phyloP scores from a whole-genome alignment of 1,140 invertebrate genomes.

The Cydia fagiglandana region DNA sequence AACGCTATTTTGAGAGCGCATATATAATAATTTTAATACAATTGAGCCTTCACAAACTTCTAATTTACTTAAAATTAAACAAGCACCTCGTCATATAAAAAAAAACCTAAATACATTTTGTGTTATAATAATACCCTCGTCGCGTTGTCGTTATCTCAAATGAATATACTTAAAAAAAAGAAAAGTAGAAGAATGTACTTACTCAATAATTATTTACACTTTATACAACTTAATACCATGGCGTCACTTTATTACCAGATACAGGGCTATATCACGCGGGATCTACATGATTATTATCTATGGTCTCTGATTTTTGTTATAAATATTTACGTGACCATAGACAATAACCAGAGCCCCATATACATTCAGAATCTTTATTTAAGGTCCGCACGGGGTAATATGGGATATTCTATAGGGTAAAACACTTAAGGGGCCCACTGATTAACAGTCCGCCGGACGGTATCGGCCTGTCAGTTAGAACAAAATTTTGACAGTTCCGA shows the following conservation, averaged over 20 bases:
- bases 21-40: neutral
- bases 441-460: too few species aligned
- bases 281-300: neutral
- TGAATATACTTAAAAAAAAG: neutral
- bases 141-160: neutral
- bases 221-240: neutral
- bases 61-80: neutral
- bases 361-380: too few species aligned
- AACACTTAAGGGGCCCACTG: too few species aligned
- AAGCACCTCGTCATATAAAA: neutral
- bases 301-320: neutral
- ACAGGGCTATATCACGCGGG: neutral
- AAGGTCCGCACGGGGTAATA: too few species aligned
- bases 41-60: neutral
- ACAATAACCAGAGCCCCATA: too few species aligned
- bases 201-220: neutral
- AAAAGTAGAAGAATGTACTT: neutral
- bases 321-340: too few species aligned
- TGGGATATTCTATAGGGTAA: too few species aligned
- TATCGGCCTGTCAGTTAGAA: too few species aligned
- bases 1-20: neutral
- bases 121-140: neutral
- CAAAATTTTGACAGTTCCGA: too few species aligned
- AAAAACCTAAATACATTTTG: neutral
- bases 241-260: neutral